Conservation (phyloP, 2,113 vertebrate species). For the Rhabdomys dilectus region DNA sequence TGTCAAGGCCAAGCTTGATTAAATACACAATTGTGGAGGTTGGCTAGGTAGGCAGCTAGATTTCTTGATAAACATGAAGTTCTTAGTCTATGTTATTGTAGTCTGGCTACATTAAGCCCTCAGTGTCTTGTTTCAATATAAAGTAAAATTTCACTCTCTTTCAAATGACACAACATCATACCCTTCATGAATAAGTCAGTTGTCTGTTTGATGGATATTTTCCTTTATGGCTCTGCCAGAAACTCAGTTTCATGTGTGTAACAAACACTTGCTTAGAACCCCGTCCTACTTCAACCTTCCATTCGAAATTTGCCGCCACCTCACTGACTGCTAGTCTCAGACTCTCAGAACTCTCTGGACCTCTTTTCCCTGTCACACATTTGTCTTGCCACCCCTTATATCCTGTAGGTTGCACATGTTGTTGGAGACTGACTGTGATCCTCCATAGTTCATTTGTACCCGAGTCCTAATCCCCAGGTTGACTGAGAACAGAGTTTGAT, state of each 20-base stretch:
- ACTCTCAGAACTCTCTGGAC: neutral
- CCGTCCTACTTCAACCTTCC: neutral
- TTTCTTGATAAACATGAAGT: neutral
- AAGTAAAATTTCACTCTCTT: constrained; percentile 21
- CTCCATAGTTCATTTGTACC: neutral
- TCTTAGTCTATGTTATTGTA: neutral
- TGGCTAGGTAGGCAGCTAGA: constrained; percentile 12
- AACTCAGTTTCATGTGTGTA: neutral
- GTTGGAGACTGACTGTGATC: neutral
- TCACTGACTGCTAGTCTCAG: neutral
- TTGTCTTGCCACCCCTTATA: neutral
- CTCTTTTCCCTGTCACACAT: neutral
- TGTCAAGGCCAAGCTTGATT: constrained; percentile 38
- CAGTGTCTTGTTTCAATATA: constrained; percentile 23
- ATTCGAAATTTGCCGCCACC: neutral
- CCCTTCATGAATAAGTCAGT: neutral
- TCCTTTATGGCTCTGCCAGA: neutral
- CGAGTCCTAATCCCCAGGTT: neutral
- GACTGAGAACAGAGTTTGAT: neutral
- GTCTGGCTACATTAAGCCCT: neutral
- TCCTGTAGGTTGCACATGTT: neutral
- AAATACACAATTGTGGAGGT: neutral
- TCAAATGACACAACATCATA: neutral
- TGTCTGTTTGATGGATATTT: constrained; percentile 20
- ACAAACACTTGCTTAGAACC: neutral